phyloP scores from a whole-genome alignment of 2,113 vertebrate genomes.

The Platysternon megacephalum region DNA sequence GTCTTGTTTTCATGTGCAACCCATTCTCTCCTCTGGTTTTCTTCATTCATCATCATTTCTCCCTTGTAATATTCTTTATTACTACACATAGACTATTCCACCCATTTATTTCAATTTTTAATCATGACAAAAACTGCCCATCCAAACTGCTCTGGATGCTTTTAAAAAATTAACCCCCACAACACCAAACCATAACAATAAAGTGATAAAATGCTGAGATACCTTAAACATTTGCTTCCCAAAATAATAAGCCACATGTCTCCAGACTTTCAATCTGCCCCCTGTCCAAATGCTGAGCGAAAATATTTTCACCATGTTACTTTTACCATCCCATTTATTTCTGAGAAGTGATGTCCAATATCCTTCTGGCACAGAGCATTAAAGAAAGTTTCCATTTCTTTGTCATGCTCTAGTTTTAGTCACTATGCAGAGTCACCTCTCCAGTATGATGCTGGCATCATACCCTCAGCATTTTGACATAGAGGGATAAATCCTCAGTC shows the following conservation, averaged over 20 bases:
- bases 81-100: background rate
- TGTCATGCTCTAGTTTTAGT: background rate
- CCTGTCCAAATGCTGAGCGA: background rate
- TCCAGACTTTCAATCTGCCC: background rate
- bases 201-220: too few relatives aligned
- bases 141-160: background rate
- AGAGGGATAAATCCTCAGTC: constrained; percentile 24
- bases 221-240: background rate
- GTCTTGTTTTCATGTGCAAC: background rate
- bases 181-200: too few relatives aligned
- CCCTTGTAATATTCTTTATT: accelerated
- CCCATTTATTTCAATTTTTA: constrained; percentile 44
- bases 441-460: background rate
- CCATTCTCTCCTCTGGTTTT: background rate
- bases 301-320: accelerated
- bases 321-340: background rate
- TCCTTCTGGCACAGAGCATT: too few relatives aligned
- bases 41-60: background rate
- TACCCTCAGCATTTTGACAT: constrained; percentile 45
- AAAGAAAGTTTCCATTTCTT: constrained; percentile 18
- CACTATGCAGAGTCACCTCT: constrained; percentile 5
- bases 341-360: background rate
- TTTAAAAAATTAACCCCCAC: background rate
- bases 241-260: background rate
- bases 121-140: background rate